Evolutionary conservation across 2,888 invertebrate species (phyloP), one percentile per base, ranked within the genome.

Genomic region (Stenodera caucasica): DNA sequence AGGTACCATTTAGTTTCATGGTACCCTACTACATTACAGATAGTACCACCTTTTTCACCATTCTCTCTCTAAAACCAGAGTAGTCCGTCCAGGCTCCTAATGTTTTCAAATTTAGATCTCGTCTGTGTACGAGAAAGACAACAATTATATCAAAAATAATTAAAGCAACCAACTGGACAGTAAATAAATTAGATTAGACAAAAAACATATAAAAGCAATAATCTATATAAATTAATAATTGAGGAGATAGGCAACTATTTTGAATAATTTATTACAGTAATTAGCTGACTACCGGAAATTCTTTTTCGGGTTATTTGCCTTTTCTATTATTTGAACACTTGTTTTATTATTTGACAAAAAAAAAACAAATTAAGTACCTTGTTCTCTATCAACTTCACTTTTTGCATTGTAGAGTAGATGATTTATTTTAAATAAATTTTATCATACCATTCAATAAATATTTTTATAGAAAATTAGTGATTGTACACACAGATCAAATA

Each of bases 21-120:
- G 57, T 55, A 61, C 57, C 49, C 51, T 61, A 59, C 59, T 52
- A 49, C 29, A 50, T 49, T 45, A 57, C 53, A 57, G 55, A 57
- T 57, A 60, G 57, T 53, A 61, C 61, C 57, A 45, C 45, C 45
- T 23, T 45, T 23, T 45, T 23, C 45, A 45, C 45, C 23, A 45
- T 45, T 45, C 45, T 45, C 45, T 45, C 45, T 45, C 21, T 45
- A 45, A n/a, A 45, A 45, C 23, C n/a, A 45, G 45, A 45, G 12
- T 45, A 45, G 45, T 45, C 37, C 21, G 45, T 45, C 45, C 23
- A 45, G 45, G 23, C n/a, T n/a, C n/a, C n/a, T 23, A 21, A 45
- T 21, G 45, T 45, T 45, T 45, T 45, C 45, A 21, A 45, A 45
- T 45, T 45, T 45, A 45, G 45, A 45, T 23, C 45, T 21, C 45